phyloP scores from a whole-genome alignment of 2,888 invertebrate genomes.

The Diabrotica balteata region DNA sequence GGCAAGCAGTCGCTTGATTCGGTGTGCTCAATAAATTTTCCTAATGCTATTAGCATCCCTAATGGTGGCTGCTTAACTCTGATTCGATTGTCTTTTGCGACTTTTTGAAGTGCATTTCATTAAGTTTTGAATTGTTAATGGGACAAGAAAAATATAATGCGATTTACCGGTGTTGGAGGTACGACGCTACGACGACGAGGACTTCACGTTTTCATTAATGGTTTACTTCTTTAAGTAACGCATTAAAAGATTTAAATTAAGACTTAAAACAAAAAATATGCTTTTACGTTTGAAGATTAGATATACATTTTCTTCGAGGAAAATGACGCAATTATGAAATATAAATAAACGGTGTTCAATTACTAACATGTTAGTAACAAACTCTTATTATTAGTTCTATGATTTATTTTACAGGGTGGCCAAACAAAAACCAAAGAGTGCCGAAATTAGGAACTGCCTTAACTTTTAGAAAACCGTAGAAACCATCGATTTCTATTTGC shows the following conservation, averaged over 20 bases:
- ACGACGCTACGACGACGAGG: not conserved
- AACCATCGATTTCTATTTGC: too few species aligned
- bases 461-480: too few species aligned
- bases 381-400: too few species aligned
- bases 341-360: too few species aligned
- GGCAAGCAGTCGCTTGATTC: conserved; percentile 32
- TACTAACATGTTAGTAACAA: too few species aligned
- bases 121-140: conserved; percentile 22
- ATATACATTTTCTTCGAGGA: too few species aligned
- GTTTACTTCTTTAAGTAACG: not conserved
- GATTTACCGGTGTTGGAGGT: conserved; percentile 7
- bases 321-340: too few species aligned
- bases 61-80: conserved; percentile 34
- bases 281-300: too few species aligned
- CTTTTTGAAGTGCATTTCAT: conserved; percentile 26
- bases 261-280: too few species aligned
- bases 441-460: too few species aligned
- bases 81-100: conserved; percentile 27
- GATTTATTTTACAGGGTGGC: too few species aligned
- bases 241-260: not conserved
- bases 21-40: conserved; percentile 47
- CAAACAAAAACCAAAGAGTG: too few species aligned
- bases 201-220: conserved; percentile 5
- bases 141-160: conserved; percentile 17
- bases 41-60: conserved; percentile 49